Evolutionary conservation across 2,888 invertebrate genomes (phyloP).

Genomic region (Tolmerus cingulatus): DNA sequence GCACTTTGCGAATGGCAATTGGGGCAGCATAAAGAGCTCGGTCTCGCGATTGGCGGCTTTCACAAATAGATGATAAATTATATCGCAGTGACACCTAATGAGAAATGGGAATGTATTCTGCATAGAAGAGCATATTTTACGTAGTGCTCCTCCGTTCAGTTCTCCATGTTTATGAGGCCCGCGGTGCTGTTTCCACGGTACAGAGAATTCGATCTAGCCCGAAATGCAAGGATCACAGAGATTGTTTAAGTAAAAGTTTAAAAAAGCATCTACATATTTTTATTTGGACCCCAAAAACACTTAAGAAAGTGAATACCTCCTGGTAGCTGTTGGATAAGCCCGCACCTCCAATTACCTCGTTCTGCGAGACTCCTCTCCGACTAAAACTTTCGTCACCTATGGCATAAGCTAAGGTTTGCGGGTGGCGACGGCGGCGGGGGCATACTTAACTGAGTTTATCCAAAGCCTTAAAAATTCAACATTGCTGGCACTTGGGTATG

Average conservation of each 20-base stretch:
- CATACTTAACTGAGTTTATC: slow-evolving; percentile 20
- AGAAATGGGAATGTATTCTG: not conserved
- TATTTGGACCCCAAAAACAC: not conserved
- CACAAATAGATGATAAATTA: not conserved
- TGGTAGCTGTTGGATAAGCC: not conserved
- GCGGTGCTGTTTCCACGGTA: not conserved
- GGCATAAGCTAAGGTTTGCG: not conserved
- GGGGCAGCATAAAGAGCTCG: not conserved
- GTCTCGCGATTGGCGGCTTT: not conserved
- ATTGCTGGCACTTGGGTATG: not conserved
- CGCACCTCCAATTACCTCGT: not conserved
- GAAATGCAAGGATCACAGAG: not conserved
- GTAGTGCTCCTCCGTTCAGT: not conserved
- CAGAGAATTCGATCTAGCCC: not conserved
- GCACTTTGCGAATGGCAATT: not conserved
- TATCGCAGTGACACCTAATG: not conserved
- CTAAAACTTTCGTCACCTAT: slow-evolving; percentile 5
- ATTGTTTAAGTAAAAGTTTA: not conserved
- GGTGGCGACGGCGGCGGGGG: not conserved
- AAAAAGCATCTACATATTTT: not conserved
- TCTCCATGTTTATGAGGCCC: not conserved
- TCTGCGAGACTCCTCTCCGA: not conserved
- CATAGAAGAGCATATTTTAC: not conserved
- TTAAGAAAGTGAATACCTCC: not conserved
- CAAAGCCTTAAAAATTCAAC: slow-evolving; percentile 11